Evolutionary conservation across 1,140 invertebrate genomes (phyloP).

Genomic region (Drosophila quadrilineata): DNA sequence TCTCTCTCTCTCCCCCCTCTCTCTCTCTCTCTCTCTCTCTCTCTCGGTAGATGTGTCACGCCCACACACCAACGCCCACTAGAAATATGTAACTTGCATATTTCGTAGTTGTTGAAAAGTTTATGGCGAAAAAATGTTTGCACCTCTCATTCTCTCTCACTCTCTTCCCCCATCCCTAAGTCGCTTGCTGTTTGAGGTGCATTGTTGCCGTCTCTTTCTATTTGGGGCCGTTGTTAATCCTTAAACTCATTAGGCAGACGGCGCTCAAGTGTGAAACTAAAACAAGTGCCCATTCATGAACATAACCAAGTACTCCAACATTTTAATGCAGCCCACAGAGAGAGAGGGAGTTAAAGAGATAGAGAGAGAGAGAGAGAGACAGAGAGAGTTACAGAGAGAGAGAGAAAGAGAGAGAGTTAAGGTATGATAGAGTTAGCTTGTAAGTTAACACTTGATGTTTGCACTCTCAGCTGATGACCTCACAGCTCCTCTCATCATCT

Average conservation of each 20-base stretch:
- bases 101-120: constrained; percentile 21
- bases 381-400: neutral
- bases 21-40: neutral
- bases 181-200: neutral
- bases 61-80: constrained; percentile 26
- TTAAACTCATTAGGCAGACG: constrained; percentile 73
- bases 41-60: too few species aligned
- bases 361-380: neutral
- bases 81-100: constrained; percentile 19
- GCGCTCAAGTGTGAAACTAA: constrained; percentile 73
- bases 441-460: too few species aligned
- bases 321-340: neutral
- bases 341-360: neutral
- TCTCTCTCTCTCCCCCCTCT: constrained; percentile 22
- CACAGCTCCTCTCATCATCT: neutral
- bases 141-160: constrained; percentile 7
- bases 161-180: neutral
- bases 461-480: constrained; percentile 28
- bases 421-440: too few species aligned
- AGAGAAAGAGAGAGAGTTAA: neutral
- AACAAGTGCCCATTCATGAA: constrained; percentile 62
- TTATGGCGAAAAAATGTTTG: constrained; percentile 37
- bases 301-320: constrained; percentile 49
- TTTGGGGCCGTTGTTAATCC: constrained; percentile 34
- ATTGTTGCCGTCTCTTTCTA: neutral